A percentile compares a stretch with the other conserved stretches of the same genome.
Evolutionary conservation across 2,797 vertebrate genomes (phyloP).

Genomic region (Hipposideros larvatus): DNA sequence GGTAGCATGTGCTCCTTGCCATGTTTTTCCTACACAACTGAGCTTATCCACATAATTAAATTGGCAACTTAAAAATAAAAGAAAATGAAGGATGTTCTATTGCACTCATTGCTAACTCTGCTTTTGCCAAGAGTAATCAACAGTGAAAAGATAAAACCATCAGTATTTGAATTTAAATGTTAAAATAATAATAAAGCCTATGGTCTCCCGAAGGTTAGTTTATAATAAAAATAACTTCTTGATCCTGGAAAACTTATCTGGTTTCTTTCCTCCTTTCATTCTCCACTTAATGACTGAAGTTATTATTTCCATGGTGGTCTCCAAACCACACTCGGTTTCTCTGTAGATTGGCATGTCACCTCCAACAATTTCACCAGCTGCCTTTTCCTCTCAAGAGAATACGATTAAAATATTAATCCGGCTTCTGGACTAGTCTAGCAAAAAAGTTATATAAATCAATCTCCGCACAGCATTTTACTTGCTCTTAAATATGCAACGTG

Average conservation of each 20-base stretch:
- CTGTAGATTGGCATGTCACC: conserved; percentile 84
- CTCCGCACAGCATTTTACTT: background rate
- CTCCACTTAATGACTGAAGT: conserved; percentile 76
- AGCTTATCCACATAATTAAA: conserved; percentile 16
- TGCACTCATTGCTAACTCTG: background rate
- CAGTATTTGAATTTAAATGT: conserved; percentile 86
- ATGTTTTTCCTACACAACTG: background rate
- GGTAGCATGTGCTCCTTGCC: background rate
- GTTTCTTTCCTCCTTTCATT: conserved; percentile 80
- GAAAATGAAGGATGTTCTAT: background rate
- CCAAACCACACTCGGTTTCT: conserved; percentile 79
- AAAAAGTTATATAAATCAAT: conserved; percentile 69
- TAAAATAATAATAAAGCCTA: conserved; percentile 86
- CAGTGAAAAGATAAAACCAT: conserved; percentile 84
- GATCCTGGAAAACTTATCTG: conserved; percentile 82
- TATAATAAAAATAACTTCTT: conserved; percentile 84
- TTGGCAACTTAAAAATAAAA: conserved; percentile 37
- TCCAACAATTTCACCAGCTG: conserved; percentile 87
- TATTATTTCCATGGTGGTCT: conserved; percentile 83
- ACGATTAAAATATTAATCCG: conserved; percentile 80
- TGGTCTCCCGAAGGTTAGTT: conserved; percentile 84
- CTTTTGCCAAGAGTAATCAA: conserved; percentile 61
- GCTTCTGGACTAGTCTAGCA: conserved; percentile 67
- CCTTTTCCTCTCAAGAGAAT: conserved; percentile 82
- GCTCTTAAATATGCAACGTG: background rate